Conservation (phyloP, 2,797 vertebrate species). For the Labeo calbasu region DNA sequence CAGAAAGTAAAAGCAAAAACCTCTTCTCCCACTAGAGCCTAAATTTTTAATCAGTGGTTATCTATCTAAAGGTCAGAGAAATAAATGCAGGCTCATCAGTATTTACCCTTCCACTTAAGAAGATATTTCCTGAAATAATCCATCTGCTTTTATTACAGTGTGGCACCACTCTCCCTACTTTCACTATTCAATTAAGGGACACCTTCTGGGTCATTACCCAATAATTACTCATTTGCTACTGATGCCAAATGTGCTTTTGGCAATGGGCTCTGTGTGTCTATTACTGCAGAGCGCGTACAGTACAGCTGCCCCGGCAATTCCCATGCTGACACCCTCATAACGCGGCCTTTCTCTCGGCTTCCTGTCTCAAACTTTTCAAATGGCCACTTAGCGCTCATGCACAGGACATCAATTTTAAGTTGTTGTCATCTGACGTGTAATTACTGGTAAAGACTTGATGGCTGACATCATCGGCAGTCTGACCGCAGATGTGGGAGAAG, state of each 20-base stretch:
- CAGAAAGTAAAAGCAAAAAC: constrained; percentile 64
- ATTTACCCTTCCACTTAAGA: constrained; percentile 91
- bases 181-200: constrained; percentile 90
- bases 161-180: constrained; percentile 76
- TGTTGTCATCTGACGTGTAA: constrained; percentile 68
- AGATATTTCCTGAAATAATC: constrained; percentile 81
- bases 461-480: constrained; percentile 60
- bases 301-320: constrained; percentile 82
- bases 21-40: constrained; percentile 60
- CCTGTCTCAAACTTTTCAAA: constrained; percentile 70
- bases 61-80: constrained; percentile 64
- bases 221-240: constrained; percentile 86
- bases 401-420: constrained; percentile 66
- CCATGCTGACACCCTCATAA: constrained; percentile 72
- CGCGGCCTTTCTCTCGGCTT: constrained; percentile 60
- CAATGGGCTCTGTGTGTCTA: constrained; percentile 85
- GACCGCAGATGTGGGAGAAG: constrained; percentile 46
- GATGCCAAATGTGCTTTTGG: constrained; percentile 91
- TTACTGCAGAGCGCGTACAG: constrained; percentile 85
- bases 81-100: constrained; percentile 80
- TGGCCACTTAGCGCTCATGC: constrained; percentile 65
- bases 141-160: constrained; percentile 84
- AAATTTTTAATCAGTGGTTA: constrained; percentile 70
- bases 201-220: constrained; percentile 80
- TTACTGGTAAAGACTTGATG: constrained; percentile 68